Conservation (phyloP, 2,113 vertebrate genomes). For the Larimichthys polyactis region DNA sequence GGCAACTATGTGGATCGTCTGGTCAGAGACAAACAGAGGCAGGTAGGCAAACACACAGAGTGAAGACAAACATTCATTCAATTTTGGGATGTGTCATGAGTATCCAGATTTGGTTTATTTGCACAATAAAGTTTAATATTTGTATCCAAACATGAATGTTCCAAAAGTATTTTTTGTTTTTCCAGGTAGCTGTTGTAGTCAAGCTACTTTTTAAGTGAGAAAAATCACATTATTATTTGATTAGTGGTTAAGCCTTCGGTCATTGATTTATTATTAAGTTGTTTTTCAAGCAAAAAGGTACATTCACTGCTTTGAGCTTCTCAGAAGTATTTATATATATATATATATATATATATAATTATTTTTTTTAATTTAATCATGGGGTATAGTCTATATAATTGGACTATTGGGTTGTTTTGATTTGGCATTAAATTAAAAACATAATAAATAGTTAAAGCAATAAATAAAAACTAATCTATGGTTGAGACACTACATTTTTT, state of each 20-base stretch:
- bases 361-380: no score
- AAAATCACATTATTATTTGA: no score
- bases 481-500: not conserved
- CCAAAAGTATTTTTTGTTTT: not conserved
- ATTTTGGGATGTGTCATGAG: not conserved
- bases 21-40: constrained; percentile 3
- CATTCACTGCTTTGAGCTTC: not conserved
- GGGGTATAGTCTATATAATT: no score
- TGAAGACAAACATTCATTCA: not conserved
- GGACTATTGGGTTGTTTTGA: not conserved
- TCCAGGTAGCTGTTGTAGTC: no score
- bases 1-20: constrained; percentile 11
- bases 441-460: not conserved
- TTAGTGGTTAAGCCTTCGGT: no score
- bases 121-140: not conserved
- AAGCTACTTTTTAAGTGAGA: no score
- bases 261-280: not conserved
- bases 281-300: not conserved
- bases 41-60: not conserved
- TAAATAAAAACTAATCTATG: not conserved
- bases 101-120: not conserved
- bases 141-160: not conserved
- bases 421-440: not conserved
- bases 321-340: no score
- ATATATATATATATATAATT: no score